A percentile compares a stretch with the other conserved stretches of the same genome.
phyloP scores from a whole-genome alignment of 2,888 invertebrate species.

The Drosophila anomalipes region DNA sequence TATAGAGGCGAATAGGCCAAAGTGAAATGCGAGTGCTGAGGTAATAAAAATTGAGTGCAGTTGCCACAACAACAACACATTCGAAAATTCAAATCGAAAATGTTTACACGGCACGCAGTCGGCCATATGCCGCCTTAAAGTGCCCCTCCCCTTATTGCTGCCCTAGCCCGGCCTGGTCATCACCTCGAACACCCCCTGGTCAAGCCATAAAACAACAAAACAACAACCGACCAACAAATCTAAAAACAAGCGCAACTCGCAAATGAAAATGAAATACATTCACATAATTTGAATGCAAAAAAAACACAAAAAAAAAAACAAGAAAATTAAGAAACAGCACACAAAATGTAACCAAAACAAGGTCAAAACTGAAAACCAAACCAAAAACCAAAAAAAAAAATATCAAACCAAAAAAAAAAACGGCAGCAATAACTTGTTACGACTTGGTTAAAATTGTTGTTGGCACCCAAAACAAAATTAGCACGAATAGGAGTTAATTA shows the following conservation, averaged over 20 bases:
- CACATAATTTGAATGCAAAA: conserved; percentile 63
- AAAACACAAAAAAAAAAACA: conserved; percentile 6
- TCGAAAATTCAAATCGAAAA: conserved; percentile 56
- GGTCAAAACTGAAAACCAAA: conserved; percentile 31
- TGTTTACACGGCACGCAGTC: conserved; percentile 59
- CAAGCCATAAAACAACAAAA: conserved; percentile 56
- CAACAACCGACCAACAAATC: conserved; percentile 41
- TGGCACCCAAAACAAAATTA: conserved; percentile 2
- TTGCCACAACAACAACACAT: conserved; percentile 56
- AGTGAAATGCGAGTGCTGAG: conserved; percentile 59
- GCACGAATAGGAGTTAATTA: neutral
- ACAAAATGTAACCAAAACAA: conserved; percentile 30
- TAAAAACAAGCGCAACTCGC: conserved; percentile 54
- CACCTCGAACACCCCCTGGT: neutral
- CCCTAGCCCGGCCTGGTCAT: neutral
- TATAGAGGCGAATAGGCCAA: conserved; percentile 28
- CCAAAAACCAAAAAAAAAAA: conserved; percentile 1
- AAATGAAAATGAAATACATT: conserved; percentile 71
- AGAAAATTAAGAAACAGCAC: conserved; percentile 7
- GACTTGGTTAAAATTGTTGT: conserved; percentile 20
- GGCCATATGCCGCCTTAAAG: conserved; percentile 16
- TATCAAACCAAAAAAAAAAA: conserved; percentile 7
- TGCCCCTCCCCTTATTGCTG: neutral
- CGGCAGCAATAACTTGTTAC: conserved; percentile 32
- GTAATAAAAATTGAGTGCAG: conserved; percentile 75